Base-by-base conservation (phyloP, 2,888 invertebrate species). In the Thereva unica region DNA sequence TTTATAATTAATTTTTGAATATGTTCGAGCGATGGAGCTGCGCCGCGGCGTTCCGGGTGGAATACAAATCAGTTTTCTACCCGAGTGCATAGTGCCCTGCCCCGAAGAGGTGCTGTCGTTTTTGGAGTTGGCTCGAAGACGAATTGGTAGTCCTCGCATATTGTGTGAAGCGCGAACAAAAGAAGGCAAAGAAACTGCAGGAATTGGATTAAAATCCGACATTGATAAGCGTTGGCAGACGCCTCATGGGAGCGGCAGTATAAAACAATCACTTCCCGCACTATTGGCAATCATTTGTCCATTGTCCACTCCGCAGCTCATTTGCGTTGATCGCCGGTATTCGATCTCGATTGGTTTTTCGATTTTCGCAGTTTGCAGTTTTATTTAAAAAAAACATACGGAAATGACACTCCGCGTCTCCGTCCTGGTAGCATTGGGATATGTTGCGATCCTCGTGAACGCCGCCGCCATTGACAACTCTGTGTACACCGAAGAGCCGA, bases 361-460 rank as follows among this genome's bases (percentile, higher is more conserved):
- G 12, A 41, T 38, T 42, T 55, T 55, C 41, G 34, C 59, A 35
- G 52, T 9, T 52, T 52, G 59, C 34, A 49, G 10, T 59, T 45
- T 59, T 8, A 55, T 37, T 34, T 10, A 52, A 37, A 52, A 3
- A 41, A n/a, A n/a, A n/a, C n/a, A 55, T 49, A 23, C 44, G 40
- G 74, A 74, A 71, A 80, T 80, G 80, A 76, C 76, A 64, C 75
- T 74, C 68, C 78, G 78, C 75, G 74, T 75, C 67, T 73, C 74
- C 82, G 84, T 84, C 78, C 76, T 85, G 72, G 79, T 83, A 76
- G 78, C 85, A 75, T 79, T 85, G 75, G 78, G 85, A 75, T 83
- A 84, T 78, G 81, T 84, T 68, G 79, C 83, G 71, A 76, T 84
- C 71, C 83, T 82, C 76, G 82, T 84, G 73, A 83, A 84, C 74